Percentiles rank a stretch among this genome's conserved stretches.
These are phyloP conservation scores for Sebastolobus altivelis DNA, from an alignment of 2,797 vertebrate species.

Conservation along the genomic window DNA sequence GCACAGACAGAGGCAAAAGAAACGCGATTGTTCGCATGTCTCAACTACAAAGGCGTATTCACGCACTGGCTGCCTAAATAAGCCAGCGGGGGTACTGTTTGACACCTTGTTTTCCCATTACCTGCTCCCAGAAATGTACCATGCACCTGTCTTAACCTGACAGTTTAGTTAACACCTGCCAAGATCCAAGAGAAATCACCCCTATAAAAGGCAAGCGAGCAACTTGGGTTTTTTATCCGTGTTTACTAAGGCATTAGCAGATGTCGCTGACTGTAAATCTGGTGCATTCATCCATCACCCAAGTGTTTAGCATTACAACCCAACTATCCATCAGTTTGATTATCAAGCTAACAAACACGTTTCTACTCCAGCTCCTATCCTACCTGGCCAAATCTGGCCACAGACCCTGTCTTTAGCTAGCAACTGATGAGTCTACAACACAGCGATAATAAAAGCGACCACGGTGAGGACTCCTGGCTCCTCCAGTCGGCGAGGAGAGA, in stretches of 20 bases:
- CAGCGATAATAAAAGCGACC: slow-evolving; percentile 48
- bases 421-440: slow-evolving; percentile 63
- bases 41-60: slow-evolving; percentile 60
- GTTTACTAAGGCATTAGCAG: slow-evolving; percentile 56
- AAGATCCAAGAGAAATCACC: neutral
- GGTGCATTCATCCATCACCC: slow-evolving; percentile 82
- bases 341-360: neutral
- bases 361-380: slow-evolving; percentile 24
- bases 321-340: slow-evolving; percentile 37
- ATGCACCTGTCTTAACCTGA: slow-evolving; percentile 65
- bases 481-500: slow-evolving; percentile 53
- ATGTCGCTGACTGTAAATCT: slow-evolving; percentile 64
- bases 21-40: slow-evolving; percentile 82
- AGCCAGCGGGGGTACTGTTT: neutral
- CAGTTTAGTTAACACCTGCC: slow-evolving; percentile 38
- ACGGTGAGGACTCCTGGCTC: slow-evolving; percentile 54
- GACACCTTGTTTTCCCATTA: slow-evolving; percentile 25
- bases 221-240: slow-evolving; percentile 20
- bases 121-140: slow-evolving; percentile 1
- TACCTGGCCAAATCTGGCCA: slow-evolving; percentile 48
- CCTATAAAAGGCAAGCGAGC: neutral
- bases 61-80: slow-evolving; percentile 30
- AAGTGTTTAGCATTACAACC: slow-evolving; percentile 22
- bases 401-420: slow-evolving; percentile 64
- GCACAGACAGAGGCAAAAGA: slow-evolving; percentile 74